These are phyloP conservation scores for Lindbergichthys nudifrons DNA, from an alignment of 2,797 vertebrate genomes.

Conservation along the genomic window DNA sequence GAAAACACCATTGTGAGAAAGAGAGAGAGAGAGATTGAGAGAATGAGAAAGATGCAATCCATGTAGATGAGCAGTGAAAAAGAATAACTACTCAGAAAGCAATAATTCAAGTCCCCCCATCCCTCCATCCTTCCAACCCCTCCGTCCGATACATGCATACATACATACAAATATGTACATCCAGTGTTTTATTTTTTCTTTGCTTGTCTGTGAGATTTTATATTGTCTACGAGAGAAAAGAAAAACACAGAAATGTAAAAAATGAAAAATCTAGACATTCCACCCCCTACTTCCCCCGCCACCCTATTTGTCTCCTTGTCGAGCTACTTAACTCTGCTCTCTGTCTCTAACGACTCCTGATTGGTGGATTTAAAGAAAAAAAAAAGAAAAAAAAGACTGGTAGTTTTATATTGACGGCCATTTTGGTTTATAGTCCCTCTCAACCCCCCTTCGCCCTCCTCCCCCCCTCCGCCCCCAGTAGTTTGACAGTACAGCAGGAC, in stretches of 20 bases:
- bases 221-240: constrained; percentile 81
- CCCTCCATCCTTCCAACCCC: neutral
- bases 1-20: constrained; percentile 79
- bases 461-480: constrained; percentile 68
- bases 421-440: constrained; percentile 80
- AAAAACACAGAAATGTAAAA: constrained; percentile 66
- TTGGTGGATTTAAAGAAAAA: constrained; percentile 63
- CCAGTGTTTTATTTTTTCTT: constrained; percentile 73
- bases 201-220: constrained; percentile 88
- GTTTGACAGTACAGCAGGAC: constrained; percentile 80
- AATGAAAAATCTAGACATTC: constrained; percentile 70
- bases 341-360: constrained; percentile 55
- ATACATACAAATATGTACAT: constrained; percentile 50
- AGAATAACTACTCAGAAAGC: constrained; percentile 83
- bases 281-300: constrained; percentile 13
- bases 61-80: constrained; percentile 67
- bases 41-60: constrained; percentile 62
- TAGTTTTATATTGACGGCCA: constrained; percentile 86
- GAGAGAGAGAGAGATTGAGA: constrained; percentile 51
- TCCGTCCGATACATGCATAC: constrained; percentile 33
- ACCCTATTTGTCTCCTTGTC: constrained; percentile 35
- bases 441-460: neutral
- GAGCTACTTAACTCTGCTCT: constrained; percentile 64
- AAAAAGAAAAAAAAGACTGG: constrained; percentile 73
- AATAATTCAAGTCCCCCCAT: constrained; percentile 81